Evolutionary conservation across 2,113 vertebrate species (phyloP).

Genomic region (Neolamprologus longior): DNA sequence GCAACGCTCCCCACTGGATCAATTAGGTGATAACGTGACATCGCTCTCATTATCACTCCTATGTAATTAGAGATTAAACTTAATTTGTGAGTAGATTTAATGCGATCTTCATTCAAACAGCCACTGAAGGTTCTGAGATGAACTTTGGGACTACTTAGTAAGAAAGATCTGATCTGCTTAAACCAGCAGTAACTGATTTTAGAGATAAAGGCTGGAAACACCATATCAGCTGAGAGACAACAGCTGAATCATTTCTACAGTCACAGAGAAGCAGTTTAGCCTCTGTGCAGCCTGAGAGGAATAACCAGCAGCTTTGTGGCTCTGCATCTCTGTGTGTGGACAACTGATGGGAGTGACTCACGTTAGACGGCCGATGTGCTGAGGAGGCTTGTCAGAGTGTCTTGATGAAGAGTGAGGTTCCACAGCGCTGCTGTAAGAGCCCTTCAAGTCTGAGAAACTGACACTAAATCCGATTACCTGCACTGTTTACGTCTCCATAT

Average conservation of each 20-base stretch:
- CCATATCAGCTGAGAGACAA: background rate
- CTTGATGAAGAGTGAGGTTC: background rate
- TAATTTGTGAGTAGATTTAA: conserved; percentile 15
- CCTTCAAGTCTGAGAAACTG: background rate
- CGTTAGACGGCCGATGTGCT: background rate
- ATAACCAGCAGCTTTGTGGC: background rate
- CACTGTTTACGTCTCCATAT: background rate
- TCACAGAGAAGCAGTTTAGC: background rate
- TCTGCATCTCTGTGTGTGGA: background rate
- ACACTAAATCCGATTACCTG: conserved; percentile 8
- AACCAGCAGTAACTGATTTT: background rate
- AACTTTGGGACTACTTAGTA: background rate
- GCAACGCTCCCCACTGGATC: background rate
- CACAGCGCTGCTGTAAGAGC: background rate
- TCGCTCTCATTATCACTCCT: background rate
- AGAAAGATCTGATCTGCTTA: background rate
- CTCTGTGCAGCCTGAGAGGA: background rate
- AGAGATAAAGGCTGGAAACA: background rate
- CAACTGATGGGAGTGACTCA: background rate
- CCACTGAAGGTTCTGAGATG: background rate
- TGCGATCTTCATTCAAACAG: background rate
- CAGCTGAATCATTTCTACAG: background rate
- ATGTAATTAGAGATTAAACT: conserved; percentile 5
- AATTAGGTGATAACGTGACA: background rate
- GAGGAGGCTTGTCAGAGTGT: background rate